A percentile compares a stretch with the other conserved stretches of the same genome.
Evolutionary conservation across 2,888 invertebrate genomes (phyloP).

Genomic region (Scaptomyza parva): DNA sequence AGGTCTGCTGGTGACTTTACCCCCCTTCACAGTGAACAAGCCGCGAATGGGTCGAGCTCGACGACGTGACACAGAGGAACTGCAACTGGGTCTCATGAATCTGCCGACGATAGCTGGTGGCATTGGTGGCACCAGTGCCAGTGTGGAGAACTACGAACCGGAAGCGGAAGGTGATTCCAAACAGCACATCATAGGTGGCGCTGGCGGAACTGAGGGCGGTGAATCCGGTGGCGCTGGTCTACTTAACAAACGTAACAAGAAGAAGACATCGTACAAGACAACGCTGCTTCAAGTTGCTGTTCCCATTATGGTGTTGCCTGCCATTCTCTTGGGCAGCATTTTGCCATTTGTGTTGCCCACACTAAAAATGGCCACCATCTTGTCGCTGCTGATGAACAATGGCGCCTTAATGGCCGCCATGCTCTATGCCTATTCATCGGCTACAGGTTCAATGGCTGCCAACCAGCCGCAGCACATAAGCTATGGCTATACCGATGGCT

Average conservation of each 20-base stretch:
- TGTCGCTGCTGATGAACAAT: constrained; percentile 88
- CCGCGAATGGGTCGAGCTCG: constrained; percentile 64
- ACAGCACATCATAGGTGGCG: constrained; percentile 50
- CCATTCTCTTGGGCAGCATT: constrained; percentile 88
- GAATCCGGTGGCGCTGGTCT: constrained; percentile 25
- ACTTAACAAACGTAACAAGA: constrained; percentile 67
- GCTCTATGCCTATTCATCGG: constrained; percentile 77
- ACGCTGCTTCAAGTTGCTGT: constrained; percentile 85
- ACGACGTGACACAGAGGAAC: constrained; percentile 65
- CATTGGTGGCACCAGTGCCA: constrained; percentile 51
- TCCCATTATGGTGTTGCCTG: constrained; percentile 87
- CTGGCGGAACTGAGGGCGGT: constrained; percentile 28
- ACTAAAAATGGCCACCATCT: constrained; percentile 88
- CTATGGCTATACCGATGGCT: constrained; percentile 69
- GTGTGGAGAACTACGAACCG: constrained; percentile 66
- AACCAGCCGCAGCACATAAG: constrained; percentile 82
- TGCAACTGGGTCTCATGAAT: constrained; percentile 59
- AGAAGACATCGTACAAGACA: constrained; percentile 71
- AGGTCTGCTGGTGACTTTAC: constrained; percentile 1
- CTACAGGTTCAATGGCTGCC: constrained; percentile 64
- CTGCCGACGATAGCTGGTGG: constrained; percentile 56
- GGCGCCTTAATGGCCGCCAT: constrained; percentile 88
- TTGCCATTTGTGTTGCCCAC: constrained; percentile 89
- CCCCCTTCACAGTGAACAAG: constrained; percentile 47
- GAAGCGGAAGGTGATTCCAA: constrained; percentile 73